phyloP scores from a whole-genome alignment of 1,140 invertebrate genomes.

The Chironomus striatipennis region DNA sequence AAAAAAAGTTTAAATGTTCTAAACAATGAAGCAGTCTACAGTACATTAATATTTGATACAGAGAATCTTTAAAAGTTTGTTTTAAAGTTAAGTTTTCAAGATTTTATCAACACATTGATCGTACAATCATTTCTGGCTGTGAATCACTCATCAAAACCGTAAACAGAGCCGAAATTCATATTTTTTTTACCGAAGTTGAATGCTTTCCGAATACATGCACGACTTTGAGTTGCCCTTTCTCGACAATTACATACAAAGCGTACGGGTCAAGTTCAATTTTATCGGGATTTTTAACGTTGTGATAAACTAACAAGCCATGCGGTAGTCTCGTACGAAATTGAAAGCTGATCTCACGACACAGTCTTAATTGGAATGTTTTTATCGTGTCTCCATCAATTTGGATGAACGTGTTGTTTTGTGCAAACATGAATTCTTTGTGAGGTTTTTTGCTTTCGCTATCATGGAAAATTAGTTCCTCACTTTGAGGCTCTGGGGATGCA shows the following conservation, averaged over 20 bases:
- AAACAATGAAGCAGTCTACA: too few relatives aligned
- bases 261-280: constrained; percentile 65
- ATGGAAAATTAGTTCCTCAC: constrained; percentile 67
- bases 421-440: constrained; percentile 69
- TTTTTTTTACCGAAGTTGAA: constrained; percentile 50
- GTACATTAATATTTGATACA: too few relatives aligned
- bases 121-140: too few relatives aligned
- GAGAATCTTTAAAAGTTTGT: too few relatives aligned
- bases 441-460: constrained; percentile 62
- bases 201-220: constrained; percentile 83
- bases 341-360: constrained; percentile 78
- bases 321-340: constrained; percentile 77
- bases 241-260: constrained; percentile 79
- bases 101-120: too few relatives aligned
- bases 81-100: too few relatives aligned
- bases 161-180: not conserved
- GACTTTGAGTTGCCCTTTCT: constrained; percentile 80
- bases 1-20: too few relatives aligned
- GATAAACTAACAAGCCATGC: constrained; percentile 77
- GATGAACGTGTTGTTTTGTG: constrained; percentile 77
- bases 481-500: constrained; percentile 59
- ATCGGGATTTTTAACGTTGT: constrained; percentile 77
- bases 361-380: constrained; percentile 74
- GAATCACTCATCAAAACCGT: too few relatives aligned
- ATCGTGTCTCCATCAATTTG: constrained; percentile 77